Conservation (phyloP, 1,140 invertebrate species). For the Cydia splendana region DNA sequence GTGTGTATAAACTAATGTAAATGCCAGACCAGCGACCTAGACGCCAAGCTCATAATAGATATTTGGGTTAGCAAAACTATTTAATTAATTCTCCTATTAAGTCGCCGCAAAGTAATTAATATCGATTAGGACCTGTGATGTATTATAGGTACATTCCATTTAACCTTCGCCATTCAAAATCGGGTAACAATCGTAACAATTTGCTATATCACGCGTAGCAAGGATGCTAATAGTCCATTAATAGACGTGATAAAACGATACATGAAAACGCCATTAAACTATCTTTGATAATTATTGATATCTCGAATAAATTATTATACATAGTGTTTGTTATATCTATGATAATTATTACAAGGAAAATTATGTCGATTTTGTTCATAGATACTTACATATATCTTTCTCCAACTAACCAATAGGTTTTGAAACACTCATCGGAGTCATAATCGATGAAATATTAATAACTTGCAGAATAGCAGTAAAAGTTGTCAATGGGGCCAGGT, state of each 20-base stretch:
- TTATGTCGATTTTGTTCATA: not conserved
- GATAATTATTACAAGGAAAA: slow-evolving; percentile 15
- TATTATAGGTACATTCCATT: not conserved
- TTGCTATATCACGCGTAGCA: not conserved
- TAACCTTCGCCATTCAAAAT: not conserved
- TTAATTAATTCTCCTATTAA: not conserved
- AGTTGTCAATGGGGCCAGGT: no score
- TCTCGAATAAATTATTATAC: slow-evolving; percentile 15
- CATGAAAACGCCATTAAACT: slow-evolving; percentile 11
- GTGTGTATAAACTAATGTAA: no score
- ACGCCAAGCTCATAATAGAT: no score
- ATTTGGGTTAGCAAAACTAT: not conserved
- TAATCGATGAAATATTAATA: no score
- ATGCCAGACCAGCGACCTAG: not conserved
- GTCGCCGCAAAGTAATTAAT: not conserved
- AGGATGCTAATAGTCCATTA: not conserved
- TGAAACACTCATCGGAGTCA: no score
- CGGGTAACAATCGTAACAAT: not conserved
- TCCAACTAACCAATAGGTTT: no score
- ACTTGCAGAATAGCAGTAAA: no score
- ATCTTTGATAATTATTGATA: slow-evolving; percentile 4
- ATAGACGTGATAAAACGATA: slow-evolving; percentile 7
- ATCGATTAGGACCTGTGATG: not conserved
- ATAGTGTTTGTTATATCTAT: not conserved
- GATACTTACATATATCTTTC: no score